Evolutionary conservation across 2,797 vertebrate genomes (phyloP).

Genomic region (Champsocephalus esox): DNA sequence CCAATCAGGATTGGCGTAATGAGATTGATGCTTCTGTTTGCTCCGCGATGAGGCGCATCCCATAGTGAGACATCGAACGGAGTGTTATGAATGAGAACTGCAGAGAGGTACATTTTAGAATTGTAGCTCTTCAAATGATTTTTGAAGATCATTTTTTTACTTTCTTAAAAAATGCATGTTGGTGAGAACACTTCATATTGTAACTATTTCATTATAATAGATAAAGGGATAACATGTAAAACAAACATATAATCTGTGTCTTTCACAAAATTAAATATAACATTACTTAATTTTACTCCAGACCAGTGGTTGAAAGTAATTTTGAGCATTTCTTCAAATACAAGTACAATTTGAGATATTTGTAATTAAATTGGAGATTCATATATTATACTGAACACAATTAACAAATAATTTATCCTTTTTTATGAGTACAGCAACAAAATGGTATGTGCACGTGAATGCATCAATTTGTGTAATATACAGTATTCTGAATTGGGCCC

Average conservation of each 20-base stretch:
- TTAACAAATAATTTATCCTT: background rate
- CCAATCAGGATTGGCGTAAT: too few relatives aligned
- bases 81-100: background rate
- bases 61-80: too few relatives aligned
- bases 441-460: background rate
- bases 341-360: background rate
- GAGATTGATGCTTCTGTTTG: too few relatives aligned
- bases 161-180: background rate
- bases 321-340: background rate
- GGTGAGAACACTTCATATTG: background rate
- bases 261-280: background rate
- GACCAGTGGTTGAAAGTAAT: background rate
- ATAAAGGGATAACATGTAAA: background rate
- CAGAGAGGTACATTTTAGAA: conserved; percentile 41
- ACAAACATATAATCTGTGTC: background rate
- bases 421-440: background rate
- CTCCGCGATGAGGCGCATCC: too few relatives aligned
- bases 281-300: background rate
- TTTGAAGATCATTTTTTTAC: background rate
- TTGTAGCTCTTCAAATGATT: background rate
- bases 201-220: background rate
- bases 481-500: background rate
- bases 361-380: background rate
- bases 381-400: background rate
- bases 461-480: background rate